These are phyloP conservation scores for Drosophila baimaii DNA, from an alignment of 1,140 invertebrate species.

Conservation along the genomic window DNA sequence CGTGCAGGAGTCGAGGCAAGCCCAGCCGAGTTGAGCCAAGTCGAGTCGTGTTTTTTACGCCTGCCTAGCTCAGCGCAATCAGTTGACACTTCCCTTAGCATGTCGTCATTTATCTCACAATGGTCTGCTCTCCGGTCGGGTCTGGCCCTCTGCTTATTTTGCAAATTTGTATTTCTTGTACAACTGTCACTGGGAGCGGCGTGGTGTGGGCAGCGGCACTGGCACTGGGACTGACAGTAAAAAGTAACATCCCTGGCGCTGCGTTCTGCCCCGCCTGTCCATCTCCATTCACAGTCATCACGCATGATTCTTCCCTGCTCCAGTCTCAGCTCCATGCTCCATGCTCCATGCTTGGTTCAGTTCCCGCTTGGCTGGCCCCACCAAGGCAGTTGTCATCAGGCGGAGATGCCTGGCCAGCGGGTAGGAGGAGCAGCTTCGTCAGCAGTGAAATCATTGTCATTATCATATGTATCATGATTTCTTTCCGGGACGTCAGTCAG, in stretches of 20 bases:
- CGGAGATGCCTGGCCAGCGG: slow-evolving; percentile 15
- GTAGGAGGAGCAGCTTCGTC: slow-evolving; percentile 15
- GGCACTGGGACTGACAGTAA: slow-evolving; percentile 47
- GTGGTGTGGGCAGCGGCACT: slow-evolving; percentile 12
- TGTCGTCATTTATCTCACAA: slow-evolving; percentile 78
- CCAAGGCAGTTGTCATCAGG: slow-evolving; percentile 71
- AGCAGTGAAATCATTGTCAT: slow-evolving; percentile 75
- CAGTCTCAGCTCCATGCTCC: slow-evolving; percentile 3
- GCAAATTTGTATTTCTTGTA: slow-evolving; percentile 83
- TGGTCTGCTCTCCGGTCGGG: slow-evolving; percentile 31
- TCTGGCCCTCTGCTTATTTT: slow-evolving; percentile 72
- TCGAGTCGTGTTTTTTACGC: slow-evolving; percentile 68
- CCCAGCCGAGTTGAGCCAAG: slow-evolving; percentile 19
- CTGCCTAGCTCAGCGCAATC: slow-evolving; percentile 81
- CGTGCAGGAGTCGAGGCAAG: slow-evolving; percentile 57
- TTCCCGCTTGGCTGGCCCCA: slow-evolving; percentile 49
- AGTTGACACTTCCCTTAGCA: slow-evolving; percentile 82
- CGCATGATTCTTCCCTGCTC: slow-evolving; percentile 56
- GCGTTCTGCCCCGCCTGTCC: slow-evolving; percentile 31
- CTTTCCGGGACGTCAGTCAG: slow-evolving; percentile 54
- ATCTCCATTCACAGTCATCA: slow-evolving; percentile 55
- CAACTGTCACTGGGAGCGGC: slow-evolving; percentile 68
- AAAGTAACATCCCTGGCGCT: slow-evolving; percentile 67
- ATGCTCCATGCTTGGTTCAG: too few relatives aligned
- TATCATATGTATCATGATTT: slow-evolving; percentile 80